Evolutionary conservation across 2,888 invertebrate species (phyloP), one percentile per base, ranked within the genome.

Genomic region (Plemyria rubiginata): DNA sequence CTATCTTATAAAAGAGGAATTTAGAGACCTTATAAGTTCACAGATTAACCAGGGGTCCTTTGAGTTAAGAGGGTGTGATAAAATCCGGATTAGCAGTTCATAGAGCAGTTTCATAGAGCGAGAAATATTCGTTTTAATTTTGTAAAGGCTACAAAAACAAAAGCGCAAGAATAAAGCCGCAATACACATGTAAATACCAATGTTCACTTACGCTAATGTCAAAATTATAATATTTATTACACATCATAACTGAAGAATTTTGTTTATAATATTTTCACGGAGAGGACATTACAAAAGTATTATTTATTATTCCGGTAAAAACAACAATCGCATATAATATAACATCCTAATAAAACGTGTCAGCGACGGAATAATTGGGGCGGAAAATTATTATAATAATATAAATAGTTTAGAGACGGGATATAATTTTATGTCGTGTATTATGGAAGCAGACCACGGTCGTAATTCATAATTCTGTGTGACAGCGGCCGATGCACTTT

Each of bases 321-420:
- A 86, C 78, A 89, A 91, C 90, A 91, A 88, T 88, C 88, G 84
- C 87, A 89, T 87, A 86, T 85, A 63, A 59, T 41, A 53, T 56
- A 48, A 62, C 56, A 87, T 84, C 84, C 79, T 75, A 86, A 91
- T 91, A 91, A 91, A 92, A 90, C 79, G 84, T 91, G 91, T 91
- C 92, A 86, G 84, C 86, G 71, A 69, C 70, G 77, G 80, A 90
- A 91, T 92, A 92, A 92, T 92, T 92, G 92, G 92, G 81, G 82
- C 85, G 78, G 82, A 84, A 87, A 91, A 89, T 90, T 90, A 92
- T 92, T 88, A 90, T 90, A 87, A 85, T 92, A 87, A 85, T 90
- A 89, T 90, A 91, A 91, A 91, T 92, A 92, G 92, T 91, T 90
- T 90, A 87, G 82, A 84, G 85, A 83, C 84, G 83, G 80, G 79